Base-by-base conservation (phyloP, 1,140 invertebrate species). In the Drosophila ironensis region DNA sequence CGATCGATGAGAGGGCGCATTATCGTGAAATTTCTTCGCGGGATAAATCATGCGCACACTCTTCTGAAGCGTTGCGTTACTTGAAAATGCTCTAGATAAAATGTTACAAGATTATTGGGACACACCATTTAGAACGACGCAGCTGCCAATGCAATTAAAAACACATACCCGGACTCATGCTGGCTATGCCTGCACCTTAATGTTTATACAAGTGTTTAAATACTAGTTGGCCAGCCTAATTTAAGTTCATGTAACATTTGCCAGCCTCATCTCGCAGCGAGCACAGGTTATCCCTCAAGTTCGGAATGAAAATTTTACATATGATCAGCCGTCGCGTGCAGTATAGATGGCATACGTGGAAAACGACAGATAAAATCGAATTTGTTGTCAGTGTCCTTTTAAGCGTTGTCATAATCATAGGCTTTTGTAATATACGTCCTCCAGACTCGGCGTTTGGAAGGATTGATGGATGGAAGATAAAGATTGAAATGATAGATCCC, bases 171-270 rank as follows among this genome's bases (percentile, higher is more conserved):
- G 7, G n/a, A n/a, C n/a, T n/a, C 2, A 4, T 38, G 12, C 19
- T 19, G 16, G 9, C 17, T 17, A 5, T 11, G 12, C 5, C 4
- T 1, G 8, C 11, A 16, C 6, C 0, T 25, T 4, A 57, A 61
- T 63, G 33, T 63, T 61, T 63, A 24, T 38, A 38, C 56, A 63
- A 63, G 59, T 63, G 59, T 17, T 7, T 7, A 19, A 16, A n/a
- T 7, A 16, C 12, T 6, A 7, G 6, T 11, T n/a, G 14, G 56
- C n/a, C 19, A 19, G 17, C 33, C 24, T 24, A 9, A 1, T 41
- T 3, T 41, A 8, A 5, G 4, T 20, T 33, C 7, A 7, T 12
- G n/a, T 19, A 9, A 9, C 14, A 35, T n/a, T 12, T 2, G 12
- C 6, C 25, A 11, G 20, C 20, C 16, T 2, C 19, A 35, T 0